A percentile compares a stretch with the other conserved stretches of the same genome.
Evolutionary conservation across 2,797 vertebrate species (phyloP).

Genomic region (Mastacembelus armatus): DNA sequence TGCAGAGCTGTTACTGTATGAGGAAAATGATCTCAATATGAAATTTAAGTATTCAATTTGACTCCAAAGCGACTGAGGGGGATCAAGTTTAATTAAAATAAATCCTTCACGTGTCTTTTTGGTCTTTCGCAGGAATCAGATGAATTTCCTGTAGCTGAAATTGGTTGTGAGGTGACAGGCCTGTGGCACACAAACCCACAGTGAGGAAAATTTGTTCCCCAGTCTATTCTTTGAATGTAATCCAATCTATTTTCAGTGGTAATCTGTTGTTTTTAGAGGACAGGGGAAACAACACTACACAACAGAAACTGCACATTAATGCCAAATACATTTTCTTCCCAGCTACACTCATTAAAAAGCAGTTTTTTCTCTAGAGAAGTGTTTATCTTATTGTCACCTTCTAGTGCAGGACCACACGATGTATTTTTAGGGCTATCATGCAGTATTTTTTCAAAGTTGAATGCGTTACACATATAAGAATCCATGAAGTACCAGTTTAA

Average conservation of each 20-base stretch:
- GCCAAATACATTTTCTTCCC: slow-evolving; percentile 44
- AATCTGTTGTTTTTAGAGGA: slow-evolving; percentile 58
- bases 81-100: slow-evolving; percentile 70
- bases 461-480: slow-evolving; percentile 28
- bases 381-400: slow-evolving; percentile 29
- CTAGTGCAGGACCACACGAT: slow-evolving; percentile 18
- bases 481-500: slow-evolving; percentile 60
- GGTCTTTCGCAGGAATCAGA: slow-evolving; percentile 29
- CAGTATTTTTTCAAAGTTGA: slow-evolving; percentile 22
- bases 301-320: slow-evolving; percentile 31
- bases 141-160: slow-evolving; percentile 31
- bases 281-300: not conserved
- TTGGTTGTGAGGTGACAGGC: slow-evolving; percentile 2
- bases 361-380: slow-evolving; percentile 38
- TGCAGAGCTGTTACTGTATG: slow-evolving; percentile 55
- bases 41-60: slow-evolving; percentile 67
- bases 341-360: slow-evolving; percentile 43
- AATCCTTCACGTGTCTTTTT: slow-evolving; percentile 51
- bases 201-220: slow-evolving; percentile 26
- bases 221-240: no score
- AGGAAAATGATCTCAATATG: slow-evolving; percentile 59
- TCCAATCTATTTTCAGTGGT: slow-evolving; percentile 55
- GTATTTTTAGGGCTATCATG: not conserved
- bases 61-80: slow-evolving; percentile 46
- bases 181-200: slow-evolving; percentile 9